Base-by-base conservation (phyloP, 1,140 invertebrate genomes). In the Mamestra configurata region DNA sequence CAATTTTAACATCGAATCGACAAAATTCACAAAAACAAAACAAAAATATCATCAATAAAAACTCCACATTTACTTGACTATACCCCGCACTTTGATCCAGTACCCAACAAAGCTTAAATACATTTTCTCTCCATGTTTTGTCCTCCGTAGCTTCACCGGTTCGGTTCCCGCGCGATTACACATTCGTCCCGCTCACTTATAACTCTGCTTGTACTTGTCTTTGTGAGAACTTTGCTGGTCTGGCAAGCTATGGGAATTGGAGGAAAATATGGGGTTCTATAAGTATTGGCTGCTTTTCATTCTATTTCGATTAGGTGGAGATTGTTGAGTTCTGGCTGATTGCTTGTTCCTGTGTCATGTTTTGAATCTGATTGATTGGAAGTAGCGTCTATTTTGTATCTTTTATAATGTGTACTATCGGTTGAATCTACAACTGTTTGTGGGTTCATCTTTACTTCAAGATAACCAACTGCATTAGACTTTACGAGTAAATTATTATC, bases 121-220 rank as follows among this genome's bases (percentile, higher is more conserved):
- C 27, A 15, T 46, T 55, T 7, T 43, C 35, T 59, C 13, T 75
- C 37, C 20, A 51, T 61, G 24, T 64, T 76, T 76, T 76, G 55
- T 76, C 72, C 22, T 27, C 53, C 20, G 73, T 64, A 46, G 73
- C 76, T 11, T 13, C 72, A 46, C 6, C 57, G 75, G 81, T 80
- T 80, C 83, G 78, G 82, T 88, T 88, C 88, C 88, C 85, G 85
- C 77, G 84, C 83, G 53, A 92, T 89, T 90, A 92, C 84, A 55
- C 80, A 90, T 92, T 90, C 81, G 88, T 73, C 80, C 53, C 90
- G 90, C 89, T 89, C 89, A 89, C 86, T 90, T 91, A 89, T 73
- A 75, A 68, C 20, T 61, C 66, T 66, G 35, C 61, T 40, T 13
- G 73, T 43, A 64, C 73, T 76, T 55, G 71, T 55, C 55, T 80